Percentiles rank a stretch among this genome's conserved stretches.
Evolutionary conservation across 2,797 vertebrate species (phyloP).

Genomic region (Enteromius viviparus): DNA sequence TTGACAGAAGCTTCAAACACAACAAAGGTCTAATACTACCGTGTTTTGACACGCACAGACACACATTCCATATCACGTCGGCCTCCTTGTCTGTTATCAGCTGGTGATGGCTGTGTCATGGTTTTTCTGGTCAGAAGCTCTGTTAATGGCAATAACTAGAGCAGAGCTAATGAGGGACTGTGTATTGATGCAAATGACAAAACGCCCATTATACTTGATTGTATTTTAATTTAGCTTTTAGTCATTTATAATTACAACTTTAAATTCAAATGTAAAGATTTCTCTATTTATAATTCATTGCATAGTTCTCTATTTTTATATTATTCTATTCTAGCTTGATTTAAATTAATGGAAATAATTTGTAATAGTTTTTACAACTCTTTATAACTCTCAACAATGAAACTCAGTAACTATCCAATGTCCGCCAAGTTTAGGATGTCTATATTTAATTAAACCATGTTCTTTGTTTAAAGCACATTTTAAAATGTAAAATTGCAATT

Average conservation of each 20-base stretch:
- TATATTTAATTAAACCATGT: neutral
- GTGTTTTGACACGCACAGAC: slow-evolving; percentile 14
- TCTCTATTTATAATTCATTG: neutral
- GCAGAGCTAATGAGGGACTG: neutral
- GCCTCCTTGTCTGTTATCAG: slow-evolving; percentile 10
- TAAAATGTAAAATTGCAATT: neutral
- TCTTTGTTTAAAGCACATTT: neutral
- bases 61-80: neutral
- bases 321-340: neutral
- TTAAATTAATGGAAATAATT: neutral
- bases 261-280: neutral
- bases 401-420: neutral
- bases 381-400: neutral
- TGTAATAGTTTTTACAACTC: neutral
- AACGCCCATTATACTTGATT: neutral
- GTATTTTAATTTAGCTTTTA: neutral
- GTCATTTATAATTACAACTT: neutral
- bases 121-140: slow-evolving; percentile 21
- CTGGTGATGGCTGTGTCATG: neutral
- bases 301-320: neutral
- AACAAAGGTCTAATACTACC: slow-evolving; percentile 7
- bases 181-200: neutral
- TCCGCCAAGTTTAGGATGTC: neutral
- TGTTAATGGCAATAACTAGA: slow-evolving; percentile 3
- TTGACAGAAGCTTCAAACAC: slow-evolving; percentile 19